phyloP scores from a whole-genome alignment of 2,888 invertebrate genomes.

The Noctua fimbriata region DNA sequence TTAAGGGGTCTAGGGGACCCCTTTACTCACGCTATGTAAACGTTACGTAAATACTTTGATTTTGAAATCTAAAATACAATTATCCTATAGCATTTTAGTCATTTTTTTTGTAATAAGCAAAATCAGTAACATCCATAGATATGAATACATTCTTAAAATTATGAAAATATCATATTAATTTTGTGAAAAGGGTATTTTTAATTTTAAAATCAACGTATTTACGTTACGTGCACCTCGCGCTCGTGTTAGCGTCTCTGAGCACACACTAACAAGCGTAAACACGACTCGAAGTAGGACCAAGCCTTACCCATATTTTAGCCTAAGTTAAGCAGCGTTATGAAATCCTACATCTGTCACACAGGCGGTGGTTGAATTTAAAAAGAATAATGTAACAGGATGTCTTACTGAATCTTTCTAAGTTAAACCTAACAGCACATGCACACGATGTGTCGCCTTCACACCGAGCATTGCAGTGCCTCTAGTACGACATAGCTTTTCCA shows the following conservation, averaged over 20 bases:
- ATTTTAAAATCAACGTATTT: not conserved
- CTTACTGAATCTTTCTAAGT: not conserved
- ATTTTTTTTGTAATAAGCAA: no score
- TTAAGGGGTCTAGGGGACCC: no score
- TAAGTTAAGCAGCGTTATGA: not conserved
- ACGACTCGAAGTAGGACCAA: not conserved
- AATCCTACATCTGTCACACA: not conserved
- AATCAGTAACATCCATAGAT: no score
- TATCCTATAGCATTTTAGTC: no score
- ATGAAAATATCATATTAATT: no score
- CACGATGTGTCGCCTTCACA: not conserved
- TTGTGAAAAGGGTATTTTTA: not conserved
- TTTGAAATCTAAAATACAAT: no score
- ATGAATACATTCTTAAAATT: no score
- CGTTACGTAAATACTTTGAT: no score
- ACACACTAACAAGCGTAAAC: not conserved
- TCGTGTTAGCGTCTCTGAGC: not conserved
- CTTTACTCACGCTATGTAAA: no score
- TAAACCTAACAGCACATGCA: not conserved
- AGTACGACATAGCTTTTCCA: slow-evolving; percentile 3
- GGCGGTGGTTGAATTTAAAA: not conserved
- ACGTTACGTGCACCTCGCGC: no score
- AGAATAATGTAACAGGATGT: not conserved
- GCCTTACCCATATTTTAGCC: not conserved
- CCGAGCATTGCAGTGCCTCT: not conserved